phyloP scores from a whole-genome alignment of 2,797 vertebrate genomes.

The Helicolenus hilgendorfi region DNA sequence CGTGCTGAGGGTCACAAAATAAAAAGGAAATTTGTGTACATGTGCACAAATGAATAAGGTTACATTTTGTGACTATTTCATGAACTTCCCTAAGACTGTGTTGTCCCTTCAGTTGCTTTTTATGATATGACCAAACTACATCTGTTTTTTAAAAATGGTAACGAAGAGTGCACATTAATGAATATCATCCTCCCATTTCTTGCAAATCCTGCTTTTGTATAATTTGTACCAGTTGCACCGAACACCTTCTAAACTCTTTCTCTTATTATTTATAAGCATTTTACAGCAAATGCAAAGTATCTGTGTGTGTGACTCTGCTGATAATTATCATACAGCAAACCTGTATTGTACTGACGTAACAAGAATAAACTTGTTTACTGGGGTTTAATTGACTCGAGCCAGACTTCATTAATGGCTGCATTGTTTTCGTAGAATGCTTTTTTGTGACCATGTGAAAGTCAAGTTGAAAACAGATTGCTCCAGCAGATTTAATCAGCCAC shows the following conservation, averaged over 20 bases:
- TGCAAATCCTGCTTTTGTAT: neutral
- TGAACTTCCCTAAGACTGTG: too few relatives aligned
- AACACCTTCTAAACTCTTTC: slow-evolving; percentile 31
- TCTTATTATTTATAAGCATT: slow-evolving; percentile 49
- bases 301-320: slow-evolving; percentile 2
- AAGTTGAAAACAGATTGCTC: slow-evolving; percentile 30
- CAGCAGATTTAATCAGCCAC: slow-evolving; percentile 1
- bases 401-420: neutral
- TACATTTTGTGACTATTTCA: too few relatives aligned
- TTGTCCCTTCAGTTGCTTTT: neutral
- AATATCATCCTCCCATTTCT: neutral
- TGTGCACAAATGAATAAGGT: too few relatives aligned
- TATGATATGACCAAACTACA: neutral
- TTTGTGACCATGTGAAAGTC: slow-evolving; percentile 18
- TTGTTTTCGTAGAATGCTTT: slow-evolving; percentile 32
- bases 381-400: neutral
- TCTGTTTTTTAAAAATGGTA: neutral
- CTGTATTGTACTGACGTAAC: slow-evolving; percentile 27
- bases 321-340: slow-evolving; percentile 14
- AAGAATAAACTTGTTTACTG: slow-evolving; percentile 74
- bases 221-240: slow-evolving; percentile 47
- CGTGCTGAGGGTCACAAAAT: too few relatives aligned
- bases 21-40: too few relatives aligned
- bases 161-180: neutral
- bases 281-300: slow-evolving; percentile 28